A percentile compares a stretch with the other conserved stretches of the same genome.
These are phyloP conservation scores for Zelleria hepariella DNA, from an alignment of 2,888 invertebrate species.

Conservation along the genomic window DNA sequence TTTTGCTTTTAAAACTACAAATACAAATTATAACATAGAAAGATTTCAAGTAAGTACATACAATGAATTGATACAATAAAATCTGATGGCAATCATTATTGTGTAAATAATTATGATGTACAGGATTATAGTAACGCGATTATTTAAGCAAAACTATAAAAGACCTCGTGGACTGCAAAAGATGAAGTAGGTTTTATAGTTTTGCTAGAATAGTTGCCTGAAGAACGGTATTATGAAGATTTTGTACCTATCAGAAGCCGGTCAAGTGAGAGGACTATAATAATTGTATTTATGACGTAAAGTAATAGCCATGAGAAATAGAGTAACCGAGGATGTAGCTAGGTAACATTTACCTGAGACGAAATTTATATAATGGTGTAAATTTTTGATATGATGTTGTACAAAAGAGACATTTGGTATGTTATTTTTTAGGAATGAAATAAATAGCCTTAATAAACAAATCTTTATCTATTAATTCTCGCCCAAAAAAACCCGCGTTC, in stretches of 20 bases:
- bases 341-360: slow-evolving; percentile 70
- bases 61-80: slow-evolving; percentile 4
- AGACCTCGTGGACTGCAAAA: too few species aligned
- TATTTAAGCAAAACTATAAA: background rate
- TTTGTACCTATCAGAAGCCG: slow-evolving; percentile 50
- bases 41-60: background rate
- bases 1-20: background rate
- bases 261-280: slow-evolving; percentile 60
- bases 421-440: slow-evolving; percentile 75
- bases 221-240: slow-evolving; percentile 31
- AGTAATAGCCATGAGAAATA: slow-evolving; percentile 47
- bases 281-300: slow-evolving; percentile 38
- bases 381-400: slow-evolving; percentile 74
- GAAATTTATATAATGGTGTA: slow-evolving; percentile 73
- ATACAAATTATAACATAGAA: background rate
- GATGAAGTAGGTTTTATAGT: too few species aligned
- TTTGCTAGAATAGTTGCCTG: slow-evolving; percentile 18
- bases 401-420: slow-evolving; percentile 74
- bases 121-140: slow-evolving; percentile 29
- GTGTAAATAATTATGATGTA: slow-evolving; percentile 52
- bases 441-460: slow-evolving; percentile 70
- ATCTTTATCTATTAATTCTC: slow-evolving; percentile 11
- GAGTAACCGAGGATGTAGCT: slow-evolving; percentile 50
- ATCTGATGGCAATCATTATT: background rate
- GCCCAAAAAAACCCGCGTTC: background rate